phyloP scores from a whole-genome alignment of 53 echinoderm and acorn worm species.

The Mesocentrotus franciscanus region DNA sequence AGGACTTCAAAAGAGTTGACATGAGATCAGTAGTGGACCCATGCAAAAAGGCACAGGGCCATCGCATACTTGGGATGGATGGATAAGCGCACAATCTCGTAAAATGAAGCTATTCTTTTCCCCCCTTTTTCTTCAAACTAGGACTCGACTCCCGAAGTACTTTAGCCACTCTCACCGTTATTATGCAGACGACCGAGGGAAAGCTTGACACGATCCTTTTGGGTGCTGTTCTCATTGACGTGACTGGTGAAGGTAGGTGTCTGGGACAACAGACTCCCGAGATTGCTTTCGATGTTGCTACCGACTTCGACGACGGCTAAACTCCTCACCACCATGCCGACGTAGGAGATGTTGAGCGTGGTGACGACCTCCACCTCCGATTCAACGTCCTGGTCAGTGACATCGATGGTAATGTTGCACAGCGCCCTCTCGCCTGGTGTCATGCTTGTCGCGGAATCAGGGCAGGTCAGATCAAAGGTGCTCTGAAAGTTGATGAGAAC shows the following conservation, averaged over 20 bases:
- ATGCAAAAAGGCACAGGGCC: too few species aligned
- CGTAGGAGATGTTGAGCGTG: slow-evolving; percentile 71
- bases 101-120: too few species aligned
- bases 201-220: slow-evolving; percentile 52
- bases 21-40: too few species aligned
- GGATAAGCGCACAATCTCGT: too few species aligned
- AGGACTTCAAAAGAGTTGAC: too few species aligned
- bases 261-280: neutral
- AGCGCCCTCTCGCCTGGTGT: slow-evolving; percentile 68
- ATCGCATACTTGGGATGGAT: too few species aligned
- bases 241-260: slow-evolving; percentile 52
- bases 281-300: slow-evolving; percentile 51
- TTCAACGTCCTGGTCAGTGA: slow-evolving; percentile 66
- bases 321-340: slow-evolving; percentile 63
- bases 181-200: slow-evolving; percentile 15
- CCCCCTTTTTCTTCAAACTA: too few species aligned
- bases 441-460: slow-evolving; percentile 59
- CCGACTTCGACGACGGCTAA: slow-evolving; percentile 63
- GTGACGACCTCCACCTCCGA: slow-evolving; percentile 71
- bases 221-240: slow-evolving; percentile 60
- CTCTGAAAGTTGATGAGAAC: slow-evolving; percentile 24
- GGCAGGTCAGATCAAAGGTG: slow-evolving; percentile 73
- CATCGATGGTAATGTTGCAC: slow-evolving; percentile 75
- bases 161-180: neutral
- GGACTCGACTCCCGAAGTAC: too few species aligned